Base-by-base conservation (phyloP, 2,888 invertebrate species). In the Tanaodytes sp. region DNA sequence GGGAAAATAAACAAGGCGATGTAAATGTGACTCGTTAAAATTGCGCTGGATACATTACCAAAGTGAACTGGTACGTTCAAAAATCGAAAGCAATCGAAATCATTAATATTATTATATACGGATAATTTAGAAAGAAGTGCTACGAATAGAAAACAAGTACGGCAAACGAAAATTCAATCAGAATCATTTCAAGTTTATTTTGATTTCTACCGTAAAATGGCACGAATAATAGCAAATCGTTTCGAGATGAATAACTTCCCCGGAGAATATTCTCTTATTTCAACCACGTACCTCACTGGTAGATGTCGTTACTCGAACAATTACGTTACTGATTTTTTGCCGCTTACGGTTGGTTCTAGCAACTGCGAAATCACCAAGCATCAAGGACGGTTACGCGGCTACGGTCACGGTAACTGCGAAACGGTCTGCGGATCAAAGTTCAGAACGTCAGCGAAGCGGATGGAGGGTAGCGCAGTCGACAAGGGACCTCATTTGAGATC, bases 241-340 rank as follows among this genome's bases (percentile, higher is more conserved):
- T 49, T 6, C 20, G 31, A 40, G 49, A 54, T 42, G 31, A 54
- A 55, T 55, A 49, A 36, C n/a, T 23, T 49, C 63, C 43, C 55
- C 11, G 9, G 63, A 43, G 63, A 15, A 51, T 36, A 18, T 15
- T 43, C 27, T 12, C 3, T n/a, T n/a, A n/a, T n/a, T n/a, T n/a
- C n/a, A n/a, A 8, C 9, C 27, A 27, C 9, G 6, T 27, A 27
- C 27, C 27, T n/a, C 27, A 27, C 9, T 27, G 6, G n/a, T n/a
- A n/a, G n/a, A n/a, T n/a, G n/a, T n/a, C n/a, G 79, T 80, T 79
- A 79, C 75, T 54, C 70, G 69, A 70, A 77, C 77, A 79, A 79
- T 79, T 72, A 76, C 54, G 71, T 79, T 76, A 75, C 62, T 72
- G 64, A 75, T 77, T 79, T 79, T 79, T 78, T 73, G 55, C 65